A percentile compares a stretch with the other conserved stretches of the same genome.
These are phyloP conservation scores for Phenganax marumi DNA, from an alignment of 92 coral and sea anemone genomes.

Conservation along the genomic window DNA sequence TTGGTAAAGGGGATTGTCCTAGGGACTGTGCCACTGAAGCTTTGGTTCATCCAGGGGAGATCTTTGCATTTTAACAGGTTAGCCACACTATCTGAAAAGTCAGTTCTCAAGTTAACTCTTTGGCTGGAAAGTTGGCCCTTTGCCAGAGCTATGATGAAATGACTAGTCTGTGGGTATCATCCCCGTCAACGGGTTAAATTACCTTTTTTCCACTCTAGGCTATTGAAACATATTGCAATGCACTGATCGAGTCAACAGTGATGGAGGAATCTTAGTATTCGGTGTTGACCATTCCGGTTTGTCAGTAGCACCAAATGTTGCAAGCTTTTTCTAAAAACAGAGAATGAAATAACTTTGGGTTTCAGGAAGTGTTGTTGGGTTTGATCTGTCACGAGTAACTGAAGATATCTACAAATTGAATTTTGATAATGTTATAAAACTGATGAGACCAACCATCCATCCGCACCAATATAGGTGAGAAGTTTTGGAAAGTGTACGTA, in stretches of 20 bases:
- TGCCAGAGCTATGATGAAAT: too few relatives aligned
- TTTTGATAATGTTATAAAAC: constrained; percentile 60
- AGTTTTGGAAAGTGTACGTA: not conserved
- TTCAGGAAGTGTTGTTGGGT: constrained; percentile 14
- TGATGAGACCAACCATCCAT: constrained; percentile 64
- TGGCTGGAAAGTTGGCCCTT: too few relatives aligned
- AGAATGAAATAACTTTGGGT: not conserved
- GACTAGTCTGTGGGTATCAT: too few relatives aligned
- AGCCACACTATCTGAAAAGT: too few relatives aligned
- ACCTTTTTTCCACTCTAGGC: constrained; percentile 37
- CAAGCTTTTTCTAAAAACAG: not conserved
- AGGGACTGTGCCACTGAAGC: too few relatives aligned
- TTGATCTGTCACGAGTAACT: constrained; percentile 32
- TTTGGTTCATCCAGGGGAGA: too few relatives aligned
- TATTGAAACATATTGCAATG: constrained; percentile 56
- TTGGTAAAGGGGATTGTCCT: too few relatives aligned
- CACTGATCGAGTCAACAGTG: constrained; percentile 62
- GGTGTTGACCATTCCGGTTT: constrained; percentile 57
- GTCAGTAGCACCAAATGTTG: not conserved
- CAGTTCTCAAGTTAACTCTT: too few relatives aligned
- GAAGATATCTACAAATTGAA: constrained; percentile 61
- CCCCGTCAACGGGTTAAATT: too few relatives aligned
- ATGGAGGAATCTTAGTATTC: constrained; percentile 74
- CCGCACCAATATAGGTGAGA: constrained; percentile 74
- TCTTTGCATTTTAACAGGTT: too few relatives aligned